These are phyloP conservation scores for Selene dorsalis DNA, from an alignment of 2,797 vertebrate genomes.

Conservation along the genomic window DNA sequence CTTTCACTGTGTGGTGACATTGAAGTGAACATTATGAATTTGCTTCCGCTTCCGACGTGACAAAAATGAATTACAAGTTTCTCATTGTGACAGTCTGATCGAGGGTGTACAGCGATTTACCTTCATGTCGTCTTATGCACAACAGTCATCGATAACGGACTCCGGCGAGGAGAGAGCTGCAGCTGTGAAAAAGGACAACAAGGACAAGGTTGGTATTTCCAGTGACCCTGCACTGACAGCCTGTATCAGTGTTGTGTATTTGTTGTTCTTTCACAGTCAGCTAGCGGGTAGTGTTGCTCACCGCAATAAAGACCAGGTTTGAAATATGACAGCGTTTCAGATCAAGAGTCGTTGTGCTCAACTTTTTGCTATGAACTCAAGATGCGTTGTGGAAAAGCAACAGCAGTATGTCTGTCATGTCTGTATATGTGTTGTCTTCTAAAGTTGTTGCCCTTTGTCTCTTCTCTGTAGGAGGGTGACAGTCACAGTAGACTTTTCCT, in stretches of 20 bases:
- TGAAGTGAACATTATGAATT: conserved; percentile 45
- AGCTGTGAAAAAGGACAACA: conserved; percentile 54
- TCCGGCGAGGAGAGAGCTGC: conserved; percentile 71
- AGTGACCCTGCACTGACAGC: conserved; percentile 13
- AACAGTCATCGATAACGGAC: conserved; percentile 76
- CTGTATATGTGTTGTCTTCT: conserved; percentile 56
- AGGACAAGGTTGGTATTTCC: conserved; percentile 80
- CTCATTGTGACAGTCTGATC: conserved; percentile 18
- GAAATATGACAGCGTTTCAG: background rate
- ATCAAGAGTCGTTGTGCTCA: background rate
- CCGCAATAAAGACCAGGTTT: background rate
- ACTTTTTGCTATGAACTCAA: background rate
- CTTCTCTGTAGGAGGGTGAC: conserved; percentile 92
- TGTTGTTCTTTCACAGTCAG: conserved; percentile 7
- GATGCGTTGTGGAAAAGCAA: conserved; percentile 1
- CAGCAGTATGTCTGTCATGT: conserved; percentile 23
- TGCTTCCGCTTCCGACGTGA: conserved; percentile 16
- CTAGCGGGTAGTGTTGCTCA: background rate
- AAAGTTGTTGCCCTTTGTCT: conserved; percentile 87
- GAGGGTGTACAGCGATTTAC: conserved; percentile 48
- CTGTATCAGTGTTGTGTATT: conserved; percentile 12
- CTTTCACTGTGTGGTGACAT: conserved; percentile 40
- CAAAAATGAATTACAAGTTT: conserved; percentile 34
- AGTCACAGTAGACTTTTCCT: conserved; percentile 93
- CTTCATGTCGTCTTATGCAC: conserved; percentile 48